phyloP scores from a whole-genome alignment of 2,888 invertebrate genomes.

The Macroteleia sp. region DNA sequence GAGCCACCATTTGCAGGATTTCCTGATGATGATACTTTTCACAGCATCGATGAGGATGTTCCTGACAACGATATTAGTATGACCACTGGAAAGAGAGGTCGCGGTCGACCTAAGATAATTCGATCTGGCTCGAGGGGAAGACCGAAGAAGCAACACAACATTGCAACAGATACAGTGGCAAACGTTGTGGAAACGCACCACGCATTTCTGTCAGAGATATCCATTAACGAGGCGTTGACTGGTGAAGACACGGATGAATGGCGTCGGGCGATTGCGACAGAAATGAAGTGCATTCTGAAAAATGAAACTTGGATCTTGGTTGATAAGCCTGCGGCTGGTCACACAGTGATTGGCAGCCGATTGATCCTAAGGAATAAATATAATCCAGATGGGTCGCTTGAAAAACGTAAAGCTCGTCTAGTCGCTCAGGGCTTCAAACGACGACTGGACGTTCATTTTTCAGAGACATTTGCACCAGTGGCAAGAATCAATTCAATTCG shows the following conservation, averaged over 20 bases:
- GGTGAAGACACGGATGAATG: slow-evolving; percentile 47
- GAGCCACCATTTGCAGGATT: background rate
- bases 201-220: slow-evolving; percentile 10
- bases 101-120: slow-evolving; percentile 22
- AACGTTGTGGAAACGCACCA: background rate
- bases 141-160: slow-evolving; percentile 17
- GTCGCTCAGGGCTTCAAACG: slow-evolving; percentile 34
- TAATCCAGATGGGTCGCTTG: background rate
- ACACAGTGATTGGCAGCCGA: slow-evolving; percentile 21
- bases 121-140: slow-evolving; percentile 29
- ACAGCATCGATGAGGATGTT: background rate
- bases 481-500: slow-evolving; percentile 37
- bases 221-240: slow-evolving; percentile 22
- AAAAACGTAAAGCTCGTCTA: background rate
- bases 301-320: slow-evolving; percentile 69
- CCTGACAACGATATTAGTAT: background rate
- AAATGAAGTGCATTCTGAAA: slow-evolving; percentile 57
- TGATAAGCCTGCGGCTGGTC: slow-evolving; percentile 7
- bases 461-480: slow-evolving; percentile 48
- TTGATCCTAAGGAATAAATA: background rate
- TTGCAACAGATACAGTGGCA: too few relatives aligned
- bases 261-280: slow-evolving; percentile 57
- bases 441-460: slow-evolving; percentile 50
- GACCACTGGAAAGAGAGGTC: background rate
- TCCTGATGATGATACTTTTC: background rate